Evolutionary conservation across 2,888 invertebrate species (phyloP).

Genomic region (Nephrotoma flavescens): DNA sequence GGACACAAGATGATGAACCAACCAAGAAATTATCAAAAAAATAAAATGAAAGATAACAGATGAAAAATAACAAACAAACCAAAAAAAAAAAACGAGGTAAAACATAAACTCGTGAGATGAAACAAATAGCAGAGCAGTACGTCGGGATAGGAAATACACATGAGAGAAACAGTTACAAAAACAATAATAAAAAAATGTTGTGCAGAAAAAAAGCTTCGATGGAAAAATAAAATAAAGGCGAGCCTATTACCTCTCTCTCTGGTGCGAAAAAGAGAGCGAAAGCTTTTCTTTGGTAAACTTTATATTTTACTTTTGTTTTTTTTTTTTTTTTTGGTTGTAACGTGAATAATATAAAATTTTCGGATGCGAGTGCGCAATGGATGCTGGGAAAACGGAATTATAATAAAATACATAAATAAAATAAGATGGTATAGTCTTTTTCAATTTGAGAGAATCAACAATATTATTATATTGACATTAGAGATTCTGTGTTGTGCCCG

Average conservation of each 20-base stretch:
- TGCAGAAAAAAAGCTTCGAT: neutral
- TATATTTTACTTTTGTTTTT: too few species aligned
- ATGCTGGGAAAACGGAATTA: neutral
- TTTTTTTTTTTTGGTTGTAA: too few species aligned
- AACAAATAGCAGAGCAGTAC: neutral
- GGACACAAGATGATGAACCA: neutral
- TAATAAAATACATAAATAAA: neutral
- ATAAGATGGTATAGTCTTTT: neutral
- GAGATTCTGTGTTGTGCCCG: neutral
- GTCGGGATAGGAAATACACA: neutral
- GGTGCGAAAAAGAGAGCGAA: neutral
- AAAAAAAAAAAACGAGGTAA: neutral
- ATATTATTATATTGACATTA: neutral
- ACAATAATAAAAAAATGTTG: neutral
- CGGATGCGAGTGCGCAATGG: neutral
- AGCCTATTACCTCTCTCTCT: neutral
- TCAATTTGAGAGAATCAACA: neutral
- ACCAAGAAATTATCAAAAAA: neutral
- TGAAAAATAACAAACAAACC: neutral
- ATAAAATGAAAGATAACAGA: neutral
- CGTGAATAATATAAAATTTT: neutral
- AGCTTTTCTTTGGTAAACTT: neutral
- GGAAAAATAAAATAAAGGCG: neutral
- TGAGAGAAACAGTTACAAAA: neutral
- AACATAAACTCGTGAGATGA: neutral